Evolutionary conservation across 1,140 invertebrate species (phyloP).

Genomic region (Macrocentrus cingulum): DNA sequence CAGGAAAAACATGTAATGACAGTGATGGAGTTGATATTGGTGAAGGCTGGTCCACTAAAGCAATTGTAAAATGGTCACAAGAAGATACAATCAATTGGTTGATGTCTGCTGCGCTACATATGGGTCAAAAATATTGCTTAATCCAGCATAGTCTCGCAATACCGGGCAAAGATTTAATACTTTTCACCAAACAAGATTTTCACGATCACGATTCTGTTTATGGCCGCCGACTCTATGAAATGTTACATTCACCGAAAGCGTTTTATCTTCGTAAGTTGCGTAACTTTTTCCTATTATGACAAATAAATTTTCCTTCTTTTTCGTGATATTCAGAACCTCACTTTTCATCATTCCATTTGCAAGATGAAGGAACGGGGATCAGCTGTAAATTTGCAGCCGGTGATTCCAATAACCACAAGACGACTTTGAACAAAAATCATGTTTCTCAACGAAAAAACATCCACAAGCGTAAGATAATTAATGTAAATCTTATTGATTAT

Average conservation of each 20-base stretch:
- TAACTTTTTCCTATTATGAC: background rate
- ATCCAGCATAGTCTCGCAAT: constrained; percentile 56
- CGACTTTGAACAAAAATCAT: no score
- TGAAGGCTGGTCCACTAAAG: constrained; percentile 62
- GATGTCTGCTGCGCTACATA: constrained; percentile 52
- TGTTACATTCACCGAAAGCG: constrained; percentile 54
- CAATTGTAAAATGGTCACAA: constrained; percentile 59
- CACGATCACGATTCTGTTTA: constrained; percentile 51
- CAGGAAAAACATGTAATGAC: no score
- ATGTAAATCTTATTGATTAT: background rate
- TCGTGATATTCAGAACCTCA: background rate
- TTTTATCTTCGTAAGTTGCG: constrained; percentile 43
- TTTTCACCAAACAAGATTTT: constrained; percentile 56
- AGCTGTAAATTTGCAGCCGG: no score
- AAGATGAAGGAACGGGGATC: no score
- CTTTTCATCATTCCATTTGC: background rate
- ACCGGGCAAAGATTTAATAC: constrained; percentile 54
- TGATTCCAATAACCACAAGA: no score
- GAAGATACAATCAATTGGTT: constrained; percentile 64
- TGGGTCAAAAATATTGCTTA: constrained; percentile 55
- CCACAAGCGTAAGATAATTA: background rate
- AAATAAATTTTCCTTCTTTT: background rate
- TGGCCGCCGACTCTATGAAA: constrained; percentile 53
- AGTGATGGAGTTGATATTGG: no score
- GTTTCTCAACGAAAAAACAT: no score